A percentile compares a stretch with the other conserved stretches of the same genome.
Evolutionary conservation across 2,797 vertebrate species (phyloP).

Genomic region (Microcaecilia unicolor): DNA sequence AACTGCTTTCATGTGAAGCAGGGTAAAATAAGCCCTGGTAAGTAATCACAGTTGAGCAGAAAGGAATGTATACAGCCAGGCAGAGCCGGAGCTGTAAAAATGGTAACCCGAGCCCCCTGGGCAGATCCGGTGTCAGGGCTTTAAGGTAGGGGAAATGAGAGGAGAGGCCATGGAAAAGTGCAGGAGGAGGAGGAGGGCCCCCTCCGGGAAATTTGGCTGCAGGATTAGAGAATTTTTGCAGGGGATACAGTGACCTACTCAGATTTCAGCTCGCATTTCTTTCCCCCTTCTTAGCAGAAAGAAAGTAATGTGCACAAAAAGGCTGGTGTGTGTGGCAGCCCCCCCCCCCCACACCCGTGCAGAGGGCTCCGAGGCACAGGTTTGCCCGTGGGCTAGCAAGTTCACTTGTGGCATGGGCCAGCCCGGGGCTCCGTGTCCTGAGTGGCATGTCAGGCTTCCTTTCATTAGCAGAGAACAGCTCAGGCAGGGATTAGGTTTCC

Average conservation of each 20-base stretch:
- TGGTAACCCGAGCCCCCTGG: slow-evolving; percentile 84
- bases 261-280: slow-evolving; percentile 84
- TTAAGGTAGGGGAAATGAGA: slow-evolving; percentile 97
- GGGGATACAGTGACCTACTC: slow-evolving; percentile 96
- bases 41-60: slow-evolving; percentile 91
- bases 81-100: slow-evolving; percentile 98
- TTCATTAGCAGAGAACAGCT: too few relatives aligned
- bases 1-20: too few relatives aligned
- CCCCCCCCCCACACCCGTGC: slow-evolving; percentile 21
- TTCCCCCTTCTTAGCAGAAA: slow-evolving; percentile 68
- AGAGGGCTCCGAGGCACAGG: too few relatives aligned
- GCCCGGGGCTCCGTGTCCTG: too few relatives aligned
- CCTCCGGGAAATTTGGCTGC: slow-evolving; percentile 88
- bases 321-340: slow-evolving; percentile 47
- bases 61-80: slow-evolving; percentile 98
- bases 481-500: slow-evolving; percentile 58
- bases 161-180: slow-evolving; percentile 74
- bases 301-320: too few relatives aligned
- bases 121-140: slow-evolving; percentile 94
- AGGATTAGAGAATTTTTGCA: slow-evolving; percentile 97
- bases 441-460: too few relatives aligned
- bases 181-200: slow-evolving; percentile 71
- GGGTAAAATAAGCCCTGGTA: too few relatives aligned
- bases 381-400: slow-evolving; percentile 33
- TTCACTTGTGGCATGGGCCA: too few relatives aligned